These are phyloP conservation scores for Trichogramma dendrolimi DNA, from an alignment of 2,888 invertebrate genomes.

Conservation along the genomic window DNA sequence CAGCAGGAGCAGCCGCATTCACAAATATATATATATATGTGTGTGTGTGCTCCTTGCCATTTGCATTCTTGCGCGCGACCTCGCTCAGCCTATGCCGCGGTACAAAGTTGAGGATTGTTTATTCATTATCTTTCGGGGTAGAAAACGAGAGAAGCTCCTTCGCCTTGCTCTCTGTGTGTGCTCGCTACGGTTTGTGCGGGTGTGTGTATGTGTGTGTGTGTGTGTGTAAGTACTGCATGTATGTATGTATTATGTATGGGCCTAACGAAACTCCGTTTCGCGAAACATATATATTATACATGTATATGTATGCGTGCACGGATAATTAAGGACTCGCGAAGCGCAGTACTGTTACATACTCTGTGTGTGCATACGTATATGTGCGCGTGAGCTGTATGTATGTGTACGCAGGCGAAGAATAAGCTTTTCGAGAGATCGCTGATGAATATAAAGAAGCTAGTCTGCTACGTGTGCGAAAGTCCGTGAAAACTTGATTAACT, in stretches of 20 bases:
- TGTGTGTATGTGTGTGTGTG: constrained; percentile 2
- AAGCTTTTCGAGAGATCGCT: background rate
- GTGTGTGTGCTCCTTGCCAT: constrained; percentile 7
- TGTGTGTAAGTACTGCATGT: background rate
- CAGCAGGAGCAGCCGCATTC: constrained; percentile 13
- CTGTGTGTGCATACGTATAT: background rate
- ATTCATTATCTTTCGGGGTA: constrained; percentile 15
- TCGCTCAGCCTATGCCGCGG: background rate
- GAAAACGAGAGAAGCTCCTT: background rate
- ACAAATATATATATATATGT: background rate
- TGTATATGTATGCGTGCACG: too few species aligned
- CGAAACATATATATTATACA: too few species aligned
- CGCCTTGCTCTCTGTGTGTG: background rate
- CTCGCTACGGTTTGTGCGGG: background rate
- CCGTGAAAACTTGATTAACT: constrained; percentile 25
- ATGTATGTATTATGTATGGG: background rate
- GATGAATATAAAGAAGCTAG: constrained; percentile 13
- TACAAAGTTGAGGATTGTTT: constrained; percentile 21
- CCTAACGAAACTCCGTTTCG: constrained; percentile 21
- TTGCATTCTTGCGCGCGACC: constrained; percentile 16
- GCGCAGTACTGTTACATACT: background rate
- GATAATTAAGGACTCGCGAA: constrained; percentile 4
- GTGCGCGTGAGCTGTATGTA: background rate
- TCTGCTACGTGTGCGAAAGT: background rate
- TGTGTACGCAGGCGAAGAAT: background rate